Base-by-base conservation (phyloP, 2,797 vertebrate genomes). In the Urosaurus nigricauda region DNA sequence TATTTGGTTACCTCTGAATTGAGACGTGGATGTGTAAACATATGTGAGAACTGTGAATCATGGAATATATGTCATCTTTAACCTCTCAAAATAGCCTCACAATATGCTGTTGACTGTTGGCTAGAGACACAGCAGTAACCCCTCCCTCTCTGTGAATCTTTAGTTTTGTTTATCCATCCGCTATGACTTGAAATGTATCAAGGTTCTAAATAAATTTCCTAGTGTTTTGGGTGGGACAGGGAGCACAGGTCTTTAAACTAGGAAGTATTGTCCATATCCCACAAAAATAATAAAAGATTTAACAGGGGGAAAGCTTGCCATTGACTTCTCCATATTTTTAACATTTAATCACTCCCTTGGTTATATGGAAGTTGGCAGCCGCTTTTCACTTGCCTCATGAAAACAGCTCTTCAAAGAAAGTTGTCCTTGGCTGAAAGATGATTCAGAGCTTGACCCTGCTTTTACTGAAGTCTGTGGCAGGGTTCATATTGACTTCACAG, bases 161-260 rank as follows among this genome's bases (percentile, higher is more conserved):
- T 96, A 93, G 90, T 93, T 94, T 92, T 91, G 85, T 85, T 43
- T 93, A 92, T 90, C 92, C 79, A 91, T 90, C 80, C 88, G 93
- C 94, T 85, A 93, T 89, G 92, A 94, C 86, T 83, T 91, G 87
- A 92, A 92, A 93, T 87, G 90, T 94, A 94, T 94, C 84, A 88
- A 93, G 93, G 93, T 89, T 93, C 89, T 94, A 95, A 95, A 95
- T 95, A 95, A 94, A 94, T 93, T 81, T 94, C 73, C 80, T 95
- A 74, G 91, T 87, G 85, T 81, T 94, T 73, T 29, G 74, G 24
- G 26, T 68, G 65, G 32, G 68, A 79, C 79, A 43, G 35, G 93
- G 94, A 94, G 77, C 94, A 87, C 73, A 94, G 91, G 77, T 95
- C 95, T 95, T 95, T 75, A 93, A 94, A 94, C 75, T 86, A 91